Base-by-base conservation (phyloP, 2,797 vertebrate genomes). In the Ammospiza maritima region DNA sequence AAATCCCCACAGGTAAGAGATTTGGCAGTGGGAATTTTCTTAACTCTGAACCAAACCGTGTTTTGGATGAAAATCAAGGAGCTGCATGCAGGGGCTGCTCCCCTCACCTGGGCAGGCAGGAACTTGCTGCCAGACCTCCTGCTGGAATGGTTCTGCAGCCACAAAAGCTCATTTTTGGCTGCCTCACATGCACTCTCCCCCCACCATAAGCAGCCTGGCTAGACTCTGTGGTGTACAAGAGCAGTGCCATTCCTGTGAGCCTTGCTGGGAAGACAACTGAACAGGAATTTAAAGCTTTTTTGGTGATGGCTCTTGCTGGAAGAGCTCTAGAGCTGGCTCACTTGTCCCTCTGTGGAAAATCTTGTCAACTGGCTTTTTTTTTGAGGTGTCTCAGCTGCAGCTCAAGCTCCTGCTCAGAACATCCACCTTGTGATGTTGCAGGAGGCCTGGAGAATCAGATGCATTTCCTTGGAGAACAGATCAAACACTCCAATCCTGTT, bases 161-260 rank as follows among this genome's bases (percentile, higher is more conserved):
- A 4, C 54, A 60, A 42, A 54, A 69, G 13, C 42, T 94, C 20
- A 2, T 38, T 79, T 93, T 54, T 85, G 78, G 54, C 50, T 47
- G 54, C 42, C 0, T 0, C 0, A 5, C 0, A 0, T 30, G 78
- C 36, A 10, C 65, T 3, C 13, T 17, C 2, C 0, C n/a, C 16
- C 53, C 51, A 48, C 2, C 3, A 38, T 9, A 23, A 50, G 58
- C 47, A 73, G 65, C 80, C 44, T 54, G 80, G 56, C 40, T 53
- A 72, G 21, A 12, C 36, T 56, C 54, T 0, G 0, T 0, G 6
- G 64, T 0, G 0, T 16, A 40, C 38, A 2, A 61, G 29, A 79
- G 67, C 71, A 56, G 50, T 2, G 5, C 36, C n/a, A 1, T 15
- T 71, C 50, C 58, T 42, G 51, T 1, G 6, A 80, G 56, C 56